These are phyloP conservation scores for Okapia johnstoni DNA, from an alignment of 2,113 vertebrate genomes.

Conservation along the genomic window DNA sequence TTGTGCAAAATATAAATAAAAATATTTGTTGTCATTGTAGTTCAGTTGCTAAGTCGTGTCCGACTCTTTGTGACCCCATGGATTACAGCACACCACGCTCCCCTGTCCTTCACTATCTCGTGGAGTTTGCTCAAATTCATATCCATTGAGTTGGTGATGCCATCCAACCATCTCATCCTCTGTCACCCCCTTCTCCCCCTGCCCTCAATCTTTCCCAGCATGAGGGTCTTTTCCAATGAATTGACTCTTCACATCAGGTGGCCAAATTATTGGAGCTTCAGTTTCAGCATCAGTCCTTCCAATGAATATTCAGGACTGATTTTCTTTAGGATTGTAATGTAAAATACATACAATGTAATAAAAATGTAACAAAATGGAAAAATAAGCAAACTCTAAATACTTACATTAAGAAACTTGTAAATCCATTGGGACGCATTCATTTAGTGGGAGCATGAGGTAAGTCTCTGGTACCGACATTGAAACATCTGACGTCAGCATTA, in stretches of 20 bases:
- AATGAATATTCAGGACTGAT: not conserved
- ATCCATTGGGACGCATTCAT: not conserved
- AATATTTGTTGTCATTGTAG: not conserved
- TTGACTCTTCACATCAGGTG: not conserved
- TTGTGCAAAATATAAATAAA: not conserved
- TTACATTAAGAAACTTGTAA: not conserved
- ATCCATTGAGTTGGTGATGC: not conserved
- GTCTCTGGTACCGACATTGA: not conserved
- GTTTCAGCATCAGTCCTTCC: not conserved
- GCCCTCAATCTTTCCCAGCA: not conserved
- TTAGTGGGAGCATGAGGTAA: not conserved
- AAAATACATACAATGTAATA: not conserved
- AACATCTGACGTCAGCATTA: not conserved
- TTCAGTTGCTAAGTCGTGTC: not conserved
- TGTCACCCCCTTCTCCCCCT: not conserved
- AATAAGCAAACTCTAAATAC: not conserved
- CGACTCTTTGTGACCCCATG: not conserved
- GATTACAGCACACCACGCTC: not conserved
- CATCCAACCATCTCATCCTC: not conserved
- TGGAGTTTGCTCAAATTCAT: not conserved
- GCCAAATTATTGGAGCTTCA: not conserved
- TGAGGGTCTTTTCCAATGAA: not conserved
- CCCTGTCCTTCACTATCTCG: not conserved
- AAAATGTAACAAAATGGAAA: not conserved
- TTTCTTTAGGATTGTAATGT: not conserved